These are phyloP conservation scores for Luperina testacea DNA, from an alignment of 2,888 invertebrate genomes.

Conservation along the genomic window DNA sequence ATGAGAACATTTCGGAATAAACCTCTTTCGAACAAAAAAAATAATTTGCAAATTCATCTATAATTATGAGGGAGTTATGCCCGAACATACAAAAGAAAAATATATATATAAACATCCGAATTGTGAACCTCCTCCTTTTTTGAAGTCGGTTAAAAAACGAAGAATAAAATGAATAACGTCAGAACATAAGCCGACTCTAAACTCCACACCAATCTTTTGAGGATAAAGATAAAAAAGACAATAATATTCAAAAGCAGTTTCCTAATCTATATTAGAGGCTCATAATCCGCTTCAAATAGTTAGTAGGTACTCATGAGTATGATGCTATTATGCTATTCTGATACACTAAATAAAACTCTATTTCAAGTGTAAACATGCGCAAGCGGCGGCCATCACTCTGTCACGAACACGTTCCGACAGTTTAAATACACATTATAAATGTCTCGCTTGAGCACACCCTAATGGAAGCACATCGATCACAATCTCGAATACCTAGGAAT, in stretches of 20 bases:
- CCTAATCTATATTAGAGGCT: neutral
- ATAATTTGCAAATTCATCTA: too few relatives aligned
- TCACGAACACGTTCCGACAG: conserved; percentile 36
- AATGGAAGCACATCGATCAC: conserved; percentile 39
- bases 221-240: conserved; percentile 26
- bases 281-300: neutral
- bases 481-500: conserved; percentile 8
- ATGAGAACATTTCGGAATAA: too few relatives aligned
- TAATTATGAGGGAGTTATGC: too few relatives aligned
- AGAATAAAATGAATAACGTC: too few relatives aligned
- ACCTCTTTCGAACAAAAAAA: too few relatives aligned
- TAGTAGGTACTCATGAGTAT: neutral
- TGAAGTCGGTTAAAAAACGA: too few relatives aligned
- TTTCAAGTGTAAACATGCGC: conserved; percentile 10
- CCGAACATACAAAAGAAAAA: too few relatives aligned
- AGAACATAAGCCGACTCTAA: neutral
- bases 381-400: neutral
- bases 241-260: conserved; percentile 22
- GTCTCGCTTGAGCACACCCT: conserved; percentile 28
- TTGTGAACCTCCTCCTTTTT: too few relatives aligned
- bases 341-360: conserved; percentile 26
- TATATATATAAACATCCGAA: too few relatives aligned
- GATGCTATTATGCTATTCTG: conserved; percentile 9
- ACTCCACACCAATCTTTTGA: neutral
- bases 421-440: conserved; percentile 51